Evolutionary conservation across 2,113 vertebrate species (phyloP), one percentile per base, ranked within the genome.

Genomic region (Cyprinodon variegatus): DNA sequence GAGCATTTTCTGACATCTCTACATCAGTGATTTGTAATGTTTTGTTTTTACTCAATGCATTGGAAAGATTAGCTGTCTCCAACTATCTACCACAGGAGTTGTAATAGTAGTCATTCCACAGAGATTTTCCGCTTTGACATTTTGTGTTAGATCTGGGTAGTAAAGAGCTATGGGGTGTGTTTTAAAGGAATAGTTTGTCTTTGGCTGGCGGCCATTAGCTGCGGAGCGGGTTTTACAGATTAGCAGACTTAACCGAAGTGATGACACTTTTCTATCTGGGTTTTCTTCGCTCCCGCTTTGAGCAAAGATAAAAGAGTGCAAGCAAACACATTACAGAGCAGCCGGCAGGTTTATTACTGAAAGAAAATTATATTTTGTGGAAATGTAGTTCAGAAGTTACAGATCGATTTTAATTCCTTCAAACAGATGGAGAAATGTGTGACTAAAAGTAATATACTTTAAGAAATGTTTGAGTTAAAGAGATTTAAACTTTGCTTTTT

Each of bases 121-220:
- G 3, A 73, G 68, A 63, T 85, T 8, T 68, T 76, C 64, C 78
- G 73, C 66, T 86, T 75, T 78, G 75, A 77, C 83, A 83, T 76
- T 61, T 81, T 1, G 67, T 17, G 66, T 72, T 66, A 68, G 43
- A 72, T 72, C 64, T 39, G 76, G 57, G 68, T 14, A 2, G 15
- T 48, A 65, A 65, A 20, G 65, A 70, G 41, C 53, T 64, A 36
- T 57, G 12, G 11, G 70, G 65, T 43, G 63, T 36, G 38, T 45
- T 76, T 38, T 17, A 65, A 50, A 53, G 62, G 43, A 65, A 62
- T 17, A n/a, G 11, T 57, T 80, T 0, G 3, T 81, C 43, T 62
- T 29, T 61, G 36, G 60, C 46, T 41, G 11, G 48, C 11, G 12
- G 41, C 53, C 36, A 45, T 40, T 7, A 37, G 15, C 63, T 17